phyloP scores from a whole-genome alignment of 2,113 vertebrate species.

The Lophotis ruficrista region DNA sequence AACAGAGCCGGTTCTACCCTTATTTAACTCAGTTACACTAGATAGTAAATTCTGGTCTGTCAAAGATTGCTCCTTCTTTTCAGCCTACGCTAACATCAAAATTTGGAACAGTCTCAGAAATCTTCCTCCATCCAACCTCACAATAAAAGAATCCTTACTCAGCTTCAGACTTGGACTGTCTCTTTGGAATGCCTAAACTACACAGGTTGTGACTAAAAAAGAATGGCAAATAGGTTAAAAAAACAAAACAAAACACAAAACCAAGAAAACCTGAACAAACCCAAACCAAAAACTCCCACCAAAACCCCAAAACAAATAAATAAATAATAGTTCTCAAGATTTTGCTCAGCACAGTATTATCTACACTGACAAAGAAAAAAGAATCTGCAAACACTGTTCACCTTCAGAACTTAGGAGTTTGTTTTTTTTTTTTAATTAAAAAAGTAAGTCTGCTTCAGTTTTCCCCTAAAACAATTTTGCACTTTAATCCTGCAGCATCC shows the following conservation, averaged over 20 bases:
- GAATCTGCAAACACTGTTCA: background rate
- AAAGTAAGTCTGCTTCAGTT: background rate
- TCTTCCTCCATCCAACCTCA: background rate
- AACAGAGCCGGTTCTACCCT: background rate
- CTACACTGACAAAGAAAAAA: background rate
- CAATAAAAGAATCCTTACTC: background rate
- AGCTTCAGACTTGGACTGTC: background rate
- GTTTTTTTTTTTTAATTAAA: background rate
- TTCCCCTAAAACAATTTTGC: background rate
- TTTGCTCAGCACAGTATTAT: background rate
- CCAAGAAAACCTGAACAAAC: background rate
- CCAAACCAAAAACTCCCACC: background rate
- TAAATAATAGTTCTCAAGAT: background rate
- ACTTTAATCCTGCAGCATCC: background rate
- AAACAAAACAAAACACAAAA: background rate
- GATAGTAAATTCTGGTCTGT: background rate
- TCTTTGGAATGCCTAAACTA: background rate
- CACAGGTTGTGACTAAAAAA: background rate
- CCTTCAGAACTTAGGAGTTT: background rate
- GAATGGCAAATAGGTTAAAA: background rate
- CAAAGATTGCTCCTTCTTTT: background rate
- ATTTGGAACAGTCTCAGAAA: background rate
- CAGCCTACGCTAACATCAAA: background rate
- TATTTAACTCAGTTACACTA: background rate
- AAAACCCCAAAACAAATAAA: background rate